Evolutionary conservation across 2,797 vertebrate genomes (phyloP), one percentile per base, ranked within the genome.

Genomic region (Dryobates pubescens): DNA sequence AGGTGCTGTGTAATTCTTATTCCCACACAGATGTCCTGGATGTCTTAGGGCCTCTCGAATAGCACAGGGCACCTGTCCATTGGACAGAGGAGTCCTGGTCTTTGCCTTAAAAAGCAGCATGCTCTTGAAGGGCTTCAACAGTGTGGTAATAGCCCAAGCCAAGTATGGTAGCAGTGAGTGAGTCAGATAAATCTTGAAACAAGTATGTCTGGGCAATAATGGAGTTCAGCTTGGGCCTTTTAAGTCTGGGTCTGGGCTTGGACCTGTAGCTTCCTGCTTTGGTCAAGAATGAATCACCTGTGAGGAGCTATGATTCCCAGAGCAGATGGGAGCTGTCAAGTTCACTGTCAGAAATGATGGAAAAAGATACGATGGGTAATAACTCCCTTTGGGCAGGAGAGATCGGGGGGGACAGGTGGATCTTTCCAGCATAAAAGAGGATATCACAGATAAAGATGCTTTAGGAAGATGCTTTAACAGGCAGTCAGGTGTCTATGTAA

Each of bases 1-100:
- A 86, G 73, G 67, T 83, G 79, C 87, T 93, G 89, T 27, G 43
- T 93, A 91, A 89, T 78, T 95, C 59, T 82, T 95, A 88, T 95
- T 95, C 88, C 73, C 2, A n/a, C 81, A 36, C 92, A 93, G 82
- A 86, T 91, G 90, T 73, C 77, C 74, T 63, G 71, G 38, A 75
- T 89, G 80, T 80, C 68, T 82, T 38, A 61, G 5, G 47, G 70
- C 61, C 32, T 95, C 82, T 95, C 89, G 84, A 75, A 92, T 93
- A 71, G 71, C 89, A 78, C 80, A 1, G 7, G 45, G 30, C 85
- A 64, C 82, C 69, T 57, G 82, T 83, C 79, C 2, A 0, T 27
- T 47, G 8, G 67, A 8, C 38, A 78, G 67, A 83, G 56, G 53
- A 88, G 85, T 85, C 67, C 58, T 75, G 79, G 77, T 67, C 67